These are phyloP conservation scores for Caenorhabditis sp. DNA, from an alignment of 2,888 invertebrate species.

Conservation along the genomic window DNA sequence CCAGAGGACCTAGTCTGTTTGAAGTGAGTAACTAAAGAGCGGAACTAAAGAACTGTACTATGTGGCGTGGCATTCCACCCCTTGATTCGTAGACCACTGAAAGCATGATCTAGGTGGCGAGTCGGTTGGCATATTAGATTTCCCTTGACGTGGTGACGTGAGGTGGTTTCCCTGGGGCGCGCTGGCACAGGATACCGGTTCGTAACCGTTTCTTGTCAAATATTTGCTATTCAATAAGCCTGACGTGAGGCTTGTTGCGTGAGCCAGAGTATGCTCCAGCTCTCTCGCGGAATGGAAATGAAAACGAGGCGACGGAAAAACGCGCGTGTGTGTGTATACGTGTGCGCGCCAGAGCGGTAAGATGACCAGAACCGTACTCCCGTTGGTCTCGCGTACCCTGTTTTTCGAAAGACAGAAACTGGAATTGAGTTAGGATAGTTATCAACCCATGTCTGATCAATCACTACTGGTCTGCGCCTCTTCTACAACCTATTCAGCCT, in stretches of 20 bases:
- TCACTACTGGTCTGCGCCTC: no score
- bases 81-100: no score
- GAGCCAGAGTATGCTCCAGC: slow-evolving; percentile 29
- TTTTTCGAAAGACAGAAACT: neutral
- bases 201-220: slow-evolving; percentile 57
- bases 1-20: no score
- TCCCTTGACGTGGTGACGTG: slow-evolving; percentile 30
- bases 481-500: slow-evolving; percentile 50
- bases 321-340: no score
- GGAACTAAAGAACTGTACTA: neutral
- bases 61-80: neutral
- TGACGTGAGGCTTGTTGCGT: slow-evolving; percentile 55
- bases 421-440: no score
- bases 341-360: neutral
- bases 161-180: slow-evolving; percentile 6
- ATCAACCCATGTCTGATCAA: neutral
- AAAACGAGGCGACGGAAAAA: neutral
- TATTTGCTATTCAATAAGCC: slow-evolving; percentile 57
- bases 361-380: slow-evolving; percentile 34
- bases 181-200: slow-evolving; percentile 43
- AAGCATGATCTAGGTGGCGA: neutral
- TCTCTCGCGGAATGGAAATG: neutral
- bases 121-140: neutral
- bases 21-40: neutral
- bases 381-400: no score